Base-by-base conservation (phyloP, 37 sponge, comb jelly and placozoan species). In the Oscarella lobularis region DNA sequence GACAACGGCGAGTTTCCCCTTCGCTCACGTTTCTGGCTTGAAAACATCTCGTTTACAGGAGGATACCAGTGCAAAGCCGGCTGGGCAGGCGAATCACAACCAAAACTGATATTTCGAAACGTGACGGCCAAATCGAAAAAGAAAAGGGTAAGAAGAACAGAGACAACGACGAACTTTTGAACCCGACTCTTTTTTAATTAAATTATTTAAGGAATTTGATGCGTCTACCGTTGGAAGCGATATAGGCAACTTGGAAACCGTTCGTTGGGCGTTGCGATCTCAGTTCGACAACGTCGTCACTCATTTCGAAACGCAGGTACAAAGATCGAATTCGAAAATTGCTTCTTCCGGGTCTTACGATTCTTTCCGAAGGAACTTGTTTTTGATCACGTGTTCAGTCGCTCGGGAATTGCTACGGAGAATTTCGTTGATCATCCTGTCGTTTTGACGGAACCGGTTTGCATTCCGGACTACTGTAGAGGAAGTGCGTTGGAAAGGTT, bases 241-340 rank as follows among this genome's bases (percentile, higher is more conserved):
- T 68, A 95, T 95, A 31, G 33, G 83, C 4, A 88, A 81, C 68
- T 72, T 95, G 65, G 96, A 95, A 71, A 74, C 79, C 32, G 78
- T 88, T 1, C 84, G 93, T 20, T 87, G 92, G 35, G 76, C 86
- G 27, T 77, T 95, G 40, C 83, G 76, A 69, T 84, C 81, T 40
- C 96, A 89, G 68, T 95, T 95, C 83, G 96, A 95, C 68, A 84
- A 91, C 72, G 38, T 95, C 14, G 96, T 95, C 0, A 35, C 81
- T 36, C 87, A 95, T 75, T 89, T 81, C 38, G 73, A 80, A 32
- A 39, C 33, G 48, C 91, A 82, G 71, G 83, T 82, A 14, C 20
- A 67, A 20, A 31, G 33, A 68, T 68, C 20, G 60, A 27, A 48
- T n/a, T n/a, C n/a, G n/a, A n/a, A n/a, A n/a, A n/a, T n/a, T n/a